These are phyloP conservation scores for Onychomys leucogaster DNA, from an alignment of 2,797 vertebrate genomes.

Conservation along the genomic window DNA sequence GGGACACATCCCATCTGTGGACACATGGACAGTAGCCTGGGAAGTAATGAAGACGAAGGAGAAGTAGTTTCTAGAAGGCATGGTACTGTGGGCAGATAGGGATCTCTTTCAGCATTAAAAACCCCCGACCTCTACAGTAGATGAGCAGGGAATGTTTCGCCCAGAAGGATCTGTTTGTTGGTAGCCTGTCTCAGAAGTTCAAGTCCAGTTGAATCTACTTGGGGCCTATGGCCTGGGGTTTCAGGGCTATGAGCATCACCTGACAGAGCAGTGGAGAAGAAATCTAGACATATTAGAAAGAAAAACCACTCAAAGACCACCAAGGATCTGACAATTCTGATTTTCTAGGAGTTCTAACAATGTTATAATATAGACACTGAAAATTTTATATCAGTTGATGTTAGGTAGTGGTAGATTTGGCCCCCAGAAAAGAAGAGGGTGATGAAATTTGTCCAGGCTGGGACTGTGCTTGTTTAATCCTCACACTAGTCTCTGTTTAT, in stretches of 20 bases:
- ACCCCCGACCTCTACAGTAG: neutral
- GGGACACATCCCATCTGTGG: neutral
- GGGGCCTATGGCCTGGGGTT: neutral
- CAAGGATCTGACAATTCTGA: neutral
- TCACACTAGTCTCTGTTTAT: neutral
- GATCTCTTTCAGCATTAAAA: neutral
- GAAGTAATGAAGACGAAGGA: neutral
- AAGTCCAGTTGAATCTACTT: neutral
- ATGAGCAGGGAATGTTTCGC: neutral
- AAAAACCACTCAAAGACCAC: neutral
- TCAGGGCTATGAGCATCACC: too few species aligned
- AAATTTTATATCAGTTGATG: neutral
- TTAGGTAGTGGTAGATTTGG: neutral
- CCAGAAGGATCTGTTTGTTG: neutral
- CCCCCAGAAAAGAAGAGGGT: neutral
- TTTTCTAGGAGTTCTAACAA: slow-evolving; percentile 9
- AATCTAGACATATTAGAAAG: neutral
- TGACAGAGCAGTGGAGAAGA: neutral
- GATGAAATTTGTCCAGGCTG: neutral
- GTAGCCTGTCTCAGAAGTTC: neutral
- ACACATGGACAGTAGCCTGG: fast-evolving
- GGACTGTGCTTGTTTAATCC: too few species aligned
- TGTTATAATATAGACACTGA: neutral
- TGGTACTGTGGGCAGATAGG: neutral
- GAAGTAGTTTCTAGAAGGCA: neutral